Base-by-base conservation (phyloP, 2,113 vertebrate genomes). In the Dipodomys merriami region DNA sequence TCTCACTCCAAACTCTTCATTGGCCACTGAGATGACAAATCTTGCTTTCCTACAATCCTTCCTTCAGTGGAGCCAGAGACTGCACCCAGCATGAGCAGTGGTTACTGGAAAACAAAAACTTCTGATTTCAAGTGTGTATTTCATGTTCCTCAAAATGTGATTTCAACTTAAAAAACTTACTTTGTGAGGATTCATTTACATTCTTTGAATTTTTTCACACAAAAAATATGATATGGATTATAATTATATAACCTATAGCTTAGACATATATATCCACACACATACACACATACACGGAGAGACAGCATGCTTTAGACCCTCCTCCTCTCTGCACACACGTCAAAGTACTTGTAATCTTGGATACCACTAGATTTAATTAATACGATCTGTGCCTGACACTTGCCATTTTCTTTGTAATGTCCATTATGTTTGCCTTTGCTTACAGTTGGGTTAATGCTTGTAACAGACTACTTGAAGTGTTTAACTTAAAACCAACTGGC, bases 341-440 rank as follows among this genome's bases (percentile, higher is more conserved):
- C 16, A 80, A 89, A 79, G 29, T 67, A 65, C 71, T 73, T 94
- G 73, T 91, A 69, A 79, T 80, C 77, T 62, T 16, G 65, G 67
- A 23, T 20, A 73, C 29, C 33, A 15, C 53, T 78, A 15, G 83
- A 77, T 85, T 86, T 95, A 94, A 94, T 93, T 91, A 97, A 79
- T 86, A 65, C 49, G 71, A 95, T 77, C 90, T 88, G 62, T 84
- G 90, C 91, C 88, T 91, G 49, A 53, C 49, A 53, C 49, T 11
- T n/a, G 72, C 82, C 92, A 73, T 68, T 62, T 93, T 96, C 96
- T 96, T 94, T 95, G 92, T 95, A 96, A 94, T 93, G 93, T 83
- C 95, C 97, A 87, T 97, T 95, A 96, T 96, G 95, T 87, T 93
- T 88, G 94, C 94, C 96, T 98, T 96, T 93, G 96, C 73, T 95